Conservation (phyloP, 2,797 vertebrate species). For the Alca torda region DNA sequence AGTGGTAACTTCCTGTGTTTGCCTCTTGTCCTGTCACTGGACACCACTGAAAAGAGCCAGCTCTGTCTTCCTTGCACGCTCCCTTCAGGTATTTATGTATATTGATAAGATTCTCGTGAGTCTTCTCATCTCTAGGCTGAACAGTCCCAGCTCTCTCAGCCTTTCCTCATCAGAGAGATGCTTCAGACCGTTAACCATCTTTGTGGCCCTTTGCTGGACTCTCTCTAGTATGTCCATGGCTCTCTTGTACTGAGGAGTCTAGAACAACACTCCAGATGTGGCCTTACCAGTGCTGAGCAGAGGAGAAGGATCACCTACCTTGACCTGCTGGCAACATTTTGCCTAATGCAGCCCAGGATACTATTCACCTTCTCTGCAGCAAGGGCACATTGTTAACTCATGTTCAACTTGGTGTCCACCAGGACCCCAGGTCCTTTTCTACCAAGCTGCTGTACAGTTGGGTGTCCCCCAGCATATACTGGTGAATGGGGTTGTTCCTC, state of each 20-base stretch:
- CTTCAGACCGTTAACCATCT: neutral
- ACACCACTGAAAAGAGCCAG: neutral
- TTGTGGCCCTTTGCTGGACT: neutral
- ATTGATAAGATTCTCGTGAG: neutral
- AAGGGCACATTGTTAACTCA: neutral
- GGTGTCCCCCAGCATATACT: neutral
- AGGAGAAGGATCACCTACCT: neutral
- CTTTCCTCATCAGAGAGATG: neutral
- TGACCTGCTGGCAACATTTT: neutral
- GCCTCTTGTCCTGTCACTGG: neutral
- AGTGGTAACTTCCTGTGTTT: neutral
- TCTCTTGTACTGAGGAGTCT: neutral
- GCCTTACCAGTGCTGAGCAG: neutral
- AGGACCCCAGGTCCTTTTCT: neutral
- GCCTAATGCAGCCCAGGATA: neutral
- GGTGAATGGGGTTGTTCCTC: neutral
- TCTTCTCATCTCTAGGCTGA: neutral
- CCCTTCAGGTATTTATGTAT: neutral
- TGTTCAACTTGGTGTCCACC: neutral
- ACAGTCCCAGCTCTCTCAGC: neutral
- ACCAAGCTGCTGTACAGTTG: neutral
- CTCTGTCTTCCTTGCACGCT: neutral
- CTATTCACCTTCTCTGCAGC: neutral
- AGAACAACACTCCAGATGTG: neutral
- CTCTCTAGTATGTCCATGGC: neutral